phyloP scores from a whole-genome alignment of 2,797 vertebrate species.

The Sardinella longiceps region DNA sequence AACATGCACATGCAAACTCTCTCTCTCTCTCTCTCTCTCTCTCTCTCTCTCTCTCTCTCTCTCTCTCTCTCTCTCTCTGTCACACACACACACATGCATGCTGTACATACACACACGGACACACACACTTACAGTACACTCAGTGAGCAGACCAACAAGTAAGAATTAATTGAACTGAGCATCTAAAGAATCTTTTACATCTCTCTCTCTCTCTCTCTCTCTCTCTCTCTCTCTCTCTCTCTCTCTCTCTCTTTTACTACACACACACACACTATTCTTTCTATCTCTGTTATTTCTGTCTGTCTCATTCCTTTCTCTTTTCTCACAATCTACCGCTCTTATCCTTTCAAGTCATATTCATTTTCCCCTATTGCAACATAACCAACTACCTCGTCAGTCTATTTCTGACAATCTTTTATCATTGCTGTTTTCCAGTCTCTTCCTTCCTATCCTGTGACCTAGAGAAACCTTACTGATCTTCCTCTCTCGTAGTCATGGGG shows the following conservation, averaged over 20 bases:
- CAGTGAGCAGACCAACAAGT: background rate
- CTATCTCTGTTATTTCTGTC: constrained; percentile 16
- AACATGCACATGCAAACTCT: constrained; percentile 12
- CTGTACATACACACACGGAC: constrained; percentile 36
- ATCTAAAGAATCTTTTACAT: background rate
- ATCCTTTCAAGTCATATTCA: background rate
- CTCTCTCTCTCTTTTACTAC: constrained; percentile 17
- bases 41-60: constrained; percentile 32
- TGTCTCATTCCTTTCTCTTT: constrained; percentile 9
- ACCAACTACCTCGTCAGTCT: background rate
- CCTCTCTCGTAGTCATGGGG: no score
- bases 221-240: constrained; percentile 23
- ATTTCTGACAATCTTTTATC: background rate
- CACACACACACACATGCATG: constrained; percentile 31
- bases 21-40: constrained; percentile 37
- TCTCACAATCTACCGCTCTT: constrained; percentile 16
- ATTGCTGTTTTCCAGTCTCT: background rate
- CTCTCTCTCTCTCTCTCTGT: constrained; percentile 31
- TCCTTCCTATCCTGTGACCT: background rate
- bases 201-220: constrained; percentile 18
- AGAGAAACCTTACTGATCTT: background rate
- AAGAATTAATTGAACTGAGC: background rate
- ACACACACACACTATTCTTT: no score
- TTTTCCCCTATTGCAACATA: background rate
- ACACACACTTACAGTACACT: background rate